phyloP scores from a whole-genome alignment of 2,888 invertebrate species.

The Trissonchulus latispiculum region DNA sequence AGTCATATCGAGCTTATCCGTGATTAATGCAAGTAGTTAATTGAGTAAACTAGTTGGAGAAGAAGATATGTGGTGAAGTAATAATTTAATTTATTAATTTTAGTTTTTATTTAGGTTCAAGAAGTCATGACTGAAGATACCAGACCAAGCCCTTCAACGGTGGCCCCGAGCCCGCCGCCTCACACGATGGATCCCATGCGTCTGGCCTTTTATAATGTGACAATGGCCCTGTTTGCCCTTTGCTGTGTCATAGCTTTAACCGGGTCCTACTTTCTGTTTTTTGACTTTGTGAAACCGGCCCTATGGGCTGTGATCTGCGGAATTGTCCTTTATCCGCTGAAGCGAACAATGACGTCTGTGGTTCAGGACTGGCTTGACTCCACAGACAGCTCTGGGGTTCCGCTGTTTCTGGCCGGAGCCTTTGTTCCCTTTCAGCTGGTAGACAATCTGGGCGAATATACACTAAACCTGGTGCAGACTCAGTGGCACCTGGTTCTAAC shows the following conservation, averaged over 20 bases:
- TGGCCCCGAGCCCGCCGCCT: background rate
- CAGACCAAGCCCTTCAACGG: background rate
- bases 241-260: slow-evolving; percentile 18
- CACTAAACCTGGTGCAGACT: background rate
- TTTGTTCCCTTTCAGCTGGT: slow-evolving; percentile 55
- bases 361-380: slow-evolving; percentile 61
- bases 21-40: too few relatives aligned
- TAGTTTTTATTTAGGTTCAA: background rate
- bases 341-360: slow-evolving; percentile 63
- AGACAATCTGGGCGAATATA: slow-evolving; percentile 14
- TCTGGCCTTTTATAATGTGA: slow-evolving; percentile 20
- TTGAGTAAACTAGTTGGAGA: too few relatives aligned
- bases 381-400: slow-evolving; percentile 39
- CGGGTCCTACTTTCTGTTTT: slow-evolving; percentile 47
- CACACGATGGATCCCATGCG: slow-evolving; percentile 15
- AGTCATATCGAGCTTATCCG: too few relatives aligned
- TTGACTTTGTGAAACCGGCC: slow-evolving; percentile 80
- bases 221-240: slow-evolving; percentile 13
- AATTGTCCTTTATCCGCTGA: slow-evolving; percentile 82
- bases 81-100: too few relatives aligned
- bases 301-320: slow-evolving; percentile 89
- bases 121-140: slow-evolving; percentile 14
- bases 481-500: background rate
- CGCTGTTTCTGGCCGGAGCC: slow-evolving; percentile 45
- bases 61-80: too few relatives aligned